phyloP scores from a whole-genome alignment of 2,888 invertebrate genomes.

The Tetheella fluctuosa region DNA sequence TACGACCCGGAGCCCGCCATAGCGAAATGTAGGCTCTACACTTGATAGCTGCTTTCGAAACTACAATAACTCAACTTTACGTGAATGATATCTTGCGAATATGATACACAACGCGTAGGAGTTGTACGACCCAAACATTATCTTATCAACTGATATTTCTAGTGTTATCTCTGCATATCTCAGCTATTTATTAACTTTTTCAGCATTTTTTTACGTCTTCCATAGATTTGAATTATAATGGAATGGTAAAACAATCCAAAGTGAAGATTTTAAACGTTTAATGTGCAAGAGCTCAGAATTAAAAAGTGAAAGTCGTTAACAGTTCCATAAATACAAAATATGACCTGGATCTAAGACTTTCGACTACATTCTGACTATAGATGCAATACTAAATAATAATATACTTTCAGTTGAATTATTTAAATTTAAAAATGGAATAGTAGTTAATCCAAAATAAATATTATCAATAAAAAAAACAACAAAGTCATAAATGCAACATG shows the following conservation, averaged over 20 bases:
- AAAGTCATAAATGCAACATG: background rate
- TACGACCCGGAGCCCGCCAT: conserved; percentile 19
- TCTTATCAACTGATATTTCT: background rate
- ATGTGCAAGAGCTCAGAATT: background rate
- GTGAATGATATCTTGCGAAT: conserved; percentile 16
- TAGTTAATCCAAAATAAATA: background rate
- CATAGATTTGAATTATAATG: background rate
- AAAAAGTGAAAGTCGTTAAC: conserved; percentile 9
- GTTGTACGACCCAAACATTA: conserved; percentile 1
- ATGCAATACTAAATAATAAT: background rate
- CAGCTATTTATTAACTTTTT: background rate
- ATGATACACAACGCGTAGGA: conserved; percentile 10
- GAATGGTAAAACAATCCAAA: background rate
- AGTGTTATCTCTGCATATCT: background rate
- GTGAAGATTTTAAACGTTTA: background rate
- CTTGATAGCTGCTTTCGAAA: conserved; percentile 39
- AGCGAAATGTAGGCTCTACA: conserved; percentile 21
- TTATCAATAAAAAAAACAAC: background rate
- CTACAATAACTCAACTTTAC: conserved; percentile 28
- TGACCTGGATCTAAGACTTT: background rate
- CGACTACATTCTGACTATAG: conserved; percentile 1
- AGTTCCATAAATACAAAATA: conserved; percentile 8
- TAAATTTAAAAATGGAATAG: background rate
- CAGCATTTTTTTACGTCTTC: background rate
- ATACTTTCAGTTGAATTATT: background rate